Evolutionary conservation across 2,797 vertebrate genomes (phyloP).

Genomic region (Cryptoprocta ferox): DNA sequence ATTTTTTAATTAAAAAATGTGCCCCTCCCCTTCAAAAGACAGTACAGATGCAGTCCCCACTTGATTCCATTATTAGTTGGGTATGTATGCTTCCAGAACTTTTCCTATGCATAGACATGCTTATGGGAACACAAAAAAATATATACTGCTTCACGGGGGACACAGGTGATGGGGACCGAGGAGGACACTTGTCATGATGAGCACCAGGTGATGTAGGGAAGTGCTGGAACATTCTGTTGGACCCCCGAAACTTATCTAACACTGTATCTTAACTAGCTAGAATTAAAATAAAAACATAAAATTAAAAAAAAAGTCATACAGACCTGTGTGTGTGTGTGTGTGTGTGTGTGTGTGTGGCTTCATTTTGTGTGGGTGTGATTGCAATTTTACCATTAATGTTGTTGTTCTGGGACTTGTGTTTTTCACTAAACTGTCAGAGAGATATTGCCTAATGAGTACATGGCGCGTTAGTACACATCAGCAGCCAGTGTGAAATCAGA

Average conservation of each 20-base stretch:
- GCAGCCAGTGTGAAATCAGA: neutral
- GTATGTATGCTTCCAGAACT: neutral
- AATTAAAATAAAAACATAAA: neutral
- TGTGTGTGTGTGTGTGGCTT: no score
- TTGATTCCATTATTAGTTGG: neutral
- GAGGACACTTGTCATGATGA: neutral
- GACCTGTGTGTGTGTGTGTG: neutral
- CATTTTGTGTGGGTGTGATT: neutral
- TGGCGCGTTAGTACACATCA: rapidly evolving
- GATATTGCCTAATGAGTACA: neutral
- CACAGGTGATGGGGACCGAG: neutral
- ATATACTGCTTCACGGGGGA: neutral
- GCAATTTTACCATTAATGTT: neutral
- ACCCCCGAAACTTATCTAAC: neutral
- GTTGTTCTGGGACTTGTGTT: no score
- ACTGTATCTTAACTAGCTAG: neutral
- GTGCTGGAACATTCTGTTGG: neutral
- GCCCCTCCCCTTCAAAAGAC: neutral
- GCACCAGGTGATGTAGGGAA: neutral
- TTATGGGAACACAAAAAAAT: neutral
- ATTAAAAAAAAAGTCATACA: neutral
- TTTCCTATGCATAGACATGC: neutral
- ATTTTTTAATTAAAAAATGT: neutral
- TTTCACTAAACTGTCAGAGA: neutral
- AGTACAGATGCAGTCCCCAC: neutral